Conservation (phyloP, 2,888 invertebrate genomes). For the Lissocephala sabroskyi region DNA sequence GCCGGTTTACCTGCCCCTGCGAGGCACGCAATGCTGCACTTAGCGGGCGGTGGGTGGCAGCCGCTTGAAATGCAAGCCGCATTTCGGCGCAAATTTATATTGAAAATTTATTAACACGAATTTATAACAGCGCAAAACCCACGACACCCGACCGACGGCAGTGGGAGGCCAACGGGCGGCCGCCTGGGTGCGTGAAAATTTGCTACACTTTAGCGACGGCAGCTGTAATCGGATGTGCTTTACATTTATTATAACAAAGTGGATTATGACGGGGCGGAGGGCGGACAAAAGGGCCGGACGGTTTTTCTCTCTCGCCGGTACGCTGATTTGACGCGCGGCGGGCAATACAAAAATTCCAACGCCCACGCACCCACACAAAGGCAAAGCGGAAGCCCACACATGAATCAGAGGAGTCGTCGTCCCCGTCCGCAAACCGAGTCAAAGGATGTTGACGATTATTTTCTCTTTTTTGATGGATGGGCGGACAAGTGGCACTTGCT, state of each 20-base stretch:
- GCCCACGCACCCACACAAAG: constrained; percentile 17
- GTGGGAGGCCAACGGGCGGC: too few relatives aligned
- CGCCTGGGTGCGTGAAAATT: constrained; percentile 52
- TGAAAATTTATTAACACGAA: constrained; percentile 58
- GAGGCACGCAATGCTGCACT: constrained; percentile 33
- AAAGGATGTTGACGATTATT: constrained; percentile 64
- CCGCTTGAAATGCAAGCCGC: constrained; percentile 42
- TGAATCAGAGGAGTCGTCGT: constrained; percentile 32
- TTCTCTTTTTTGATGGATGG: constrained; percentile 56
- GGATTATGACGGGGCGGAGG: constrained; percentile 47
- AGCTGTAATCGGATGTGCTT: constrained; percentile 66
- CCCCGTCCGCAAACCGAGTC: too few relatives aligned
- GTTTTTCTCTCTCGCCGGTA: background rate
- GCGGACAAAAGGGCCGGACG: background rate
- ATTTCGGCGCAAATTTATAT: constrained; percentile 35
- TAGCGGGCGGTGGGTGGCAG: constrained; percentile 4
- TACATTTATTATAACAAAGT: constrained; percentile 66
- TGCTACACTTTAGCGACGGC: constrained; percentile 58
- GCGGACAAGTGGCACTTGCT: constrained; percentile 33
- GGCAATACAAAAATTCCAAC: background rate
- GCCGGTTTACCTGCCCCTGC: too few relatives aligned
- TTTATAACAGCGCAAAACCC: too few relatives aligned
- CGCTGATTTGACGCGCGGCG: constrained; percentile 1
- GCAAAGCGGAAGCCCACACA: constrained; percentile 23
- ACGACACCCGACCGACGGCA: background rate